phyloP scores from a whole-genome alignment of 2,888 invertebrate genomes.

The Exocentrus adspersus region DNA sequence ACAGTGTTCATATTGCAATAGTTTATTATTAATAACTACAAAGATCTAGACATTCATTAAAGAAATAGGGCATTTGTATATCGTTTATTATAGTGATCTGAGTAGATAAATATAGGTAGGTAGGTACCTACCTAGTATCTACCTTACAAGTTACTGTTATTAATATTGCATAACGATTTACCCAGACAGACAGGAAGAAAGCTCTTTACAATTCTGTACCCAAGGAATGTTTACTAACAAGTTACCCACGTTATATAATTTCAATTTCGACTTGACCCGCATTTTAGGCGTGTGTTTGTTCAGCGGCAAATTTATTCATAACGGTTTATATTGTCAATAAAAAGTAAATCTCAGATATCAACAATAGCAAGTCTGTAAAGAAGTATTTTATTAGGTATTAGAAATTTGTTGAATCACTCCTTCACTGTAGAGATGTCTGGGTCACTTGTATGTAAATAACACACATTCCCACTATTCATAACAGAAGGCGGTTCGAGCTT shows the following conservation, averaged over 20 bases:
- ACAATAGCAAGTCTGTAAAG: neutral
- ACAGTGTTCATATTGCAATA: too few relatives aligned
- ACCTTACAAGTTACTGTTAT: too few relatives aligned
- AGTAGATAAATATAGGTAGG: too few relatives aligned
- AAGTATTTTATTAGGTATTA: neutral
- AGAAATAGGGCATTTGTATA: too few relatives aligned
- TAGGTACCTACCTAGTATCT: too few relatives aligned
- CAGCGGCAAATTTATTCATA: neutral
- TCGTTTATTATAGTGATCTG: too few relatives aligned
- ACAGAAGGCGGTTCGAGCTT: neutral
- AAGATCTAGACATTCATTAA: too few relatives aligned
- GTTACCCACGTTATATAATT: neutral
- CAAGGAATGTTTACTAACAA: neutral
- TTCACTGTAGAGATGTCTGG: slow-evolving; percentile 1
- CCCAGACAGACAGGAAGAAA: neutral
- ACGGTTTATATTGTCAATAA: slow-evolving; percentile 1
- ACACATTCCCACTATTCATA: neutral
- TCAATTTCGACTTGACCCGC: slow-evolving; percentile 1
- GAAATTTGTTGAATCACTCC: slow-evolving; percentile 3
- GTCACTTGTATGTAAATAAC: slow-evolving; percentile 1
- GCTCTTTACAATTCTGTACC: neutral
- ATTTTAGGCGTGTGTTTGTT: neutral
- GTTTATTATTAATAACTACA: too few relatives aligned
- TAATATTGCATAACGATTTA: neutral
- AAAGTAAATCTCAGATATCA: slow-evolving; percentile 1